Evolutionary conservation across 2,888 invertebrate genomes (phyloP), one percentile per base, ranked within the genome.

Genomic region (Cerceris rybyensis): DNA sequence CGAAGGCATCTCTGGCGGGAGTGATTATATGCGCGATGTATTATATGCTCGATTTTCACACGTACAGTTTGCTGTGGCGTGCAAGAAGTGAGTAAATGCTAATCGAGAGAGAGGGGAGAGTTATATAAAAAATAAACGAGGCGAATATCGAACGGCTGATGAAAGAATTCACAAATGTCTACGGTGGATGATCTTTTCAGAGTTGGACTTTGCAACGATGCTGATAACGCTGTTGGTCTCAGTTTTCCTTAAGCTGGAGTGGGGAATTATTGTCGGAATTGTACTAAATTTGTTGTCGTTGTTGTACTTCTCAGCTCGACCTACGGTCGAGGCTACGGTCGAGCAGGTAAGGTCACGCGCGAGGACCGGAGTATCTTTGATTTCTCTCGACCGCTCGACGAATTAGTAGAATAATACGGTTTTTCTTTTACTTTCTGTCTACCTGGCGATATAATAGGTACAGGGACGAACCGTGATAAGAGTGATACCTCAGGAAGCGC

Each of bases 401-500:
- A n/a, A n/a, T n/a, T n/a, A n/a, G n/a, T n/a, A n/a, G n/a, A n/a
- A n/a, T n/a, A n/a, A n/a, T n/a, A n/a, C n/a, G n/a, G n/a, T n/a
- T n/a, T n/a, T n/a, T n/a, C 28, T 28, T 28, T 28, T 4, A 28
- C 28, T 28, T 28, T 4, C 28, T 1, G 2, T 28, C 28, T 28
- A 28, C 4, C 28, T 28, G 2, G 28, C 28, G 28, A 28, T 28
- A 28, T 4, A 4, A 28, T n/a, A 91, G 91, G 87, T 93, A 41
- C 90, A 91, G 39, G 92, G 92, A 11, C 88, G 63, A 14, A 61
- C 93, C 75, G 90, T 94, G 8, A 93, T 95, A 86, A 90, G 96
- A 84, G 95, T 96, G 57, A 94, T 94, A 72, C 95, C 97, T 66
- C 95, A 95, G 90, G 95, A 96, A 84, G 95, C 95, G 87, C 93